A percentile compares a stretch with the other conserved stretches of the same genome.
Evolutionary conservation across 2,888 invertebrate genomes (phyloP).

Genomic region (Disparrhopalites patrizii): DNA sequence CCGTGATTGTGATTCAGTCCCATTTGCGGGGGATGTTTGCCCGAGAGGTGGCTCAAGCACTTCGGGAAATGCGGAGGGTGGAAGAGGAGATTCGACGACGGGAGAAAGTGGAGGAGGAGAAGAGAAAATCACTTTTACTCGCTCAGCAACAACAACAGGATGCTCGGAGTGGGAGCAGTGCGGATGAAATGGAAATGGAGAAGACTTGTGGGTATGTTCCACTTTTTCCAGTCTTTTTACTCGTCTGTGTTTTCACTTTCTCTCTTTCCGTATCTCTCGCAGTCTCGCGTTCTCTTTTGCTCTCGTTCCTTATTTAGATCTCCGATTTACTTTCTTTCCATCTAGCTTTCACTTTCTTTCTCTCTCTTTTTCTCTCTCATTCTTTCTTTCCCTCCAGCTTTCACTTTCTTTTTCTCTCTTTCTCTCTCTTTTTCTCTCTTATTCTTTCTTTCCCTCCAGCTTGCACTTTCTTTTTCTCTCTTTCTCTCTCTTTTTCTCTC

Average conservation of each 20-base stretch:
- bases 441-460: background rate
- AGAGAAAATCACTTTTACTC: constrained; percentile 52
- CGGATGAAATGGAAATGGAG: constrained; percentile 27
- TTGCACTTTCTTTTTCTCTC: background rate
- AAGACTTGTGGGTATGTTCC: constrained; percentile 26
- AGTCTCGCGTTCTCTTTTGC: too few relatives aligned
- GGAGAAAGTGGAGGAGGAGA: constrained; percentile 69
- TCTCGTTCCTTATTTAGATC: too few relatives aligned
- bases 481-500: background rate
- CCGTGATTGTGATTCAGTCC: constrained; percentile 79
- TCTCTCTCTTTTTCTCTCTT: background rate
- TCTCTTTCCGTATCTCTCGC: too few relatives aligned
- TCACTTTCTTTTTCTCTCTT: too few relatives aligned
- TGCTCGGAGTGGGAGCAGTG: constrained; percentile 12
- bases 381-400: too few relatives aligned
- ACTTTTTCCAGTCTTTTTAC: too few relatives aligned
- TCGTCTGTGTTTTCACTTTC: too few relatives aligned
- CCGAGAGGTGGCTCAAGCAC: constrained; percentile 75
- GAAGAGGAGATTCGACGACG: constrained; percentile 80
- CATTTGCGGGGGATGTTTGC: constrained; percentile 86
- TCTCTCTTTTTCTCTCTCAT: too few relatives aligned
- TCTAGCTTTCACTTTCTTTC: too few relatives aligned
- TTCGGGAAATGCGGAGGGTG: constrained; percentile 79
- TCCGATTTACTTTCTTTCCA: too few relatives aligned
- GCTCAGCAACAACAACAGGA: constrained; percentile 23